phyloP scores from a whole-genome alignment of 2,113 vertebrate species.

The Leptosomus discolor region DNA sequence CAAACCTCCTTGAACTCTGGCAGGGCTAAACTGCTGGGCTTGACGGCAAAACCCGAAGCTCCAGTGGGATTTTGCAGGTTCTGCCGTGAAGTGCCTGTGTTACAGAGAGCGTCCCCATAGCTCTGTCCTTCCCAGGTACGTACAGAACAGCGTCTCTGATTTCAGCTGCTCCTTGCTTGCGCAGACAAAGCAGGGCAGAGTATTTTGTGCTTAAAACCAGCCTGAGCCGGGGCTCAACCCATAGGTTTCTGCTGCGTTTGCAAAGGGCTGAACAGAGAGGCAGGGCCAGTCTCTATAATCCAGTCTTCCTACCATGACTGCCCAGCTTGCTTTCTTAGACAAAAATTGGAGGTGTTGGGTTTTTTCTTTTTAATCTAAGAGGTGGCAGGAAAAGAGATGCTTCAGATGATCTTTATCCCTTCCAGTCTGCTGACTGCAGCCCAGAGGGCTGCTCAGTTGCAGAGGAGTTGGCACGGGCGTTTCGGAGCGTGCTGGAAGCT shows the following conservation, averaged over 20 bases:
- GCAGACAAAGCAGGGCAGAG: neutral
- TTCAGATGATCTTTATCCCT: neutral
- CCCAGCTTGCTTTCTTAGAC: neutral
- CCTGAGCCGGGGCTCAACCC: neutral
- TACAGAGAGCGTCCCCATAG: fast-evolving
- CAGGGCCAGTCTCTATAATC: neutral
- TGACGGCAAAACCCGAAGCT: neutral
- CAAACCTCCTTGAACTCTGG: neutral
- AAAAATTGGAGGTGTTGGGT: neutral
- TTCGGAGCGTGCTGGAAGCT: conserved; percentile 4
- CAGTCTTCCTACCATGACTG: neutral
- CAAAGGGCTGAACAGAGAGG: neutral
- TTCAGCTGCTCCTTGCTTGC: neutral
- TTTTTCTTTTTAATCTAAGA: neutral
- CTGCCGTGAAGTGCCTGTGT: fast-evolving
- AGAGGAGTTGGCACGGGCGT: neutral
- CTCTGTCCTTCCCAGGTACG: neutral
- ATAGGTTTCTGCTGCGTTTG: neutral
- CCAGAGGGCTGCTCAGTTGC: conserved; percentile 29
- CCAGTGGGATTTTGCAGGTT: fast-evolving
- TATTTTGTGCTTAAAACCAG: neutral
- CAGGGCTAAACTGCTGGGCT: neutral
- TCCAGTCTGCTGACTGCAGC: neutral
- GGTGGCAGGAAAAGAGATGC: neutral
- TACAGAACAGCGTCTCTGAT: fast-evolving